These are phyloP conservation scores for Dendroctonus valens DNA, from an alignment of 1,140 invertebrate species.

Conservation along the genomic window DNA sequence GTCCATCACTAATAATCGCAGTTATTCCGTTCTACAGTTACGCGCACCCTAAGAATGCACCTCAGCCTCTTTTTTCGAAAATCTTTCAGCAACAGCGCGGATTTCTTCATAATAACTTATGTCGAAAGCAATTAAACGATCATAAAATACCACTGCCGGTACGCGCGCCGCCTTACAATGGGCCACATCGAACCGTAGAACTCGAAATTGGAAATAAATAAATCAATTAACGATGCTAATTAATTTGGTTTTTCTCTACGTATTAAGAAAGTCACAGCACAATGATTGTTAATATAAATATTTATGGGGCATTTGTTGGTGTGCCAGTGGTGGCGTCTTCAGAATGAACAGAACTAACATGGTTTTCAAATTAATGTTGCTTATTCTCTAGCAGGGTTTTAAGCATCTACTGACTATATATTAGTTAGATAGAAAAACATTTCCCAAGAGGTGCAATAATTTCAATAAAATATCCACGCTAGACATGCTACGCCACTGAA, in stretches of 20 bases:
- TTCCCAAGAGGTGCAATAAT: too few species aligned
- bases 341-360: background rate
- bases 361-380: too few species aligned
- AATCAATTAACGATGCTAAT: slow-evolving; percentile 42
- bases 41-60: too few species aligned
- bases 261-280: slow-evolving; percentile 37
- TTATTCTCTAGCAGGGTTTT: too few species aligned
- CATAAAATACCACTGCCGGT: slow-evolving; percentile 21
- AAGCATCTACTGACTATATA: too few species aligned
- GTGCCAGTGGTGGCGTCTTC: background rate
- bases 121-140: slow-evolving; percentile 29
- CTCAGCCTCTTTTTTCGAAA: too few species aligned
- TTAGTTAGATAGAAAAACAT: too few species aligned
- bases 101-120: slow-evolving; percentile 29
- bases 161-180: slow-evolving; percentile 16
- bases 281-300: slow-evolving; percentile 33
- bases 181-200: slow-evolving; percentile 2
- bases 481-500: slow-evolving; percentile 3
- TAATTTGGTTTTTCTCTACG: slow-evolving; percentile 35
- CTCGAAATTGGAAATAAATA: slow-evolving; percentile 34
- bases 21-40: too few species aligned
- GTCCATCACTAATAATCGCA: too few species aligned
- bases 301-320: background rate
- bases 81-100: background rate
- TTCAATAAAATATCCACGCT: too few species aligned